These are phyloP conservation scores for Porites divaricata DNA, from an alignment of 92 coral and sea anemone genomes.

Conservation along the genomic window DNA sequence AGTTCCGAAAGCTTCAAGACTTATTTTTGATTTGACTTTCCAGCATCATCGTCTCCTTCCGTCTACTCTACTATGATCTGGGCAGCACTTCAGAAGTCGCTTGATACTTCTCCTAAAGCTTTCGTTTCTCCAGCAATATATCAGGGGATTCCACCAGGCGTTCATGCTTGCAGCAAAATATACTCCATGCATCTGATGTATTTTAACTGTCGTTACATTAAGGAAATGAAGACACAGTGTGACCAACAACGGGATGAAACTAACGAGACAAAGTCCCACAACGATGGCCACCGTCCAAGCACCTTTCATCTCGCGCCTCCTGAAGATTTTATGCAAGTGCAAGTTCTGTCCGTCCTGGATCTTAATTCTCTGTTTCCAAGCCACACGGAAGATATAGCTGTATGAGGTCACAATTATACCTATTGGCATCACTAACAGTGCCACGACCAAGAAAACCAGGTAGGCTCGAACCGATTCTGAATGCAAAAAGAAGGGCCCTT, in stretches of 20 bases:
- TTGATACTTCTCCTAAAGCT: conserved; percentile 42
- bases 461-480: conserved; percentile 9
- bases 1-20: too few species aligned
- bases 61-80: background rate
- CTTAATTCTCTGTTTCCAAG: conserved; percentile 22
- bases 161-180: conserved; percentile 24
- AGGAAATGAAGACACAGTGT: conserved; percentile 24
- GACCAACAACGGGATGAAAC: conserved; percentile 41
- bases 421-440: conserved; percentile 15
- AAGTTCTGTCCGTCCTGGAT: background rate
- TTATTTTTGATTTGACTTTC: too few species aligned
- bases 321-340: background rate
- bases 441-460: conserved; percentile 12
- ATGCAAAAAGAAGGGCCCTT: background rate
- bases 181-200: background rate
- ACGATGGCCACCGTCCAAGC: conserved; percentile 55
- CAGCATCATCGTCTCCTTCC: background rate
- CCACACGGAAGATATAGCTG: conserved; percentile 20
- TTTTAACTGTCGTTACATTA: background rate
- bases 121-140: conserved; percentile 59
- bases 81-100: conserved; percentile 11
- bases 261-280: conserved; percentile 51
- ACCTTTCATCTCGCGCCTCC: conserved; percentile 39
- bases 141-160: conserved; percentile 62
- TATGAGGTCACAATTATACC: conserved; percentile 6